These are phyloP conservation scores for Cryptoleucopteryx plumbea DNA, from an alignment of 2,113 vertebrate genomes.

Conservation along the genomic window DNA sequence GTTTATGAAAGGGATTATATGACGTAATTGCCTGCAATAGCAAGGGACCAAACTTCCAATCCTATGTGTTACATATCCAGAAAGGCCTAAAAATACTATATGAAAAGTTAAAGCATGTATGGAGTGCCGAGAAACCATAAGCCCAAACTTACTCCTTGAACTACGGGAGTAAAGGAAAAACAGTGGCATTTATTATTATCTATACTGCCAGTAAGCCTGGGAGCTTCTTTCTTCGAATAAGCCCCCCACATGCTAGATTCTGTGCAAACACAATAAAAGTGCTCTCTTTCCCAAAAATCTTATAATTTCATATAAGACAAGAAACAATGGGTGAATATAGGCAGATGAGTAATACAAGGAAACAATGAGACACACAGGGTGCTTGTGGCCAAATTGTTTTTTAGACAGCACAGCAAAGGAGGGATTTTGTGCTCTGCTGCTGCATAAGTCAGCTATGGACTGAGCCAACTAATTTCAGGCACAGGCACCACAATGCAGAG, in stretches of 20 bases:
- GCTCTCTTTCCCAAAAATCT: background rate
- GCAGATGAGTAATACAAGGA: constrained; percentile 50
- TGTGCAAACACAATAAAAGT: constrained; percentile 21
- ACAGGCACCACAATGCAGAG: background rate
- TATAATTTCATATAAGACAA: constrained; percentile 44
- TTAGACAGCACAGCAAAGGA: constrained; percentile 39
- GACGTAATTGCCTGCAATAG: background rate
- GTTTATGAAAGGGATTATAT: background rate
- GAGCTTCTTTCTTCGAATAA: background rate
- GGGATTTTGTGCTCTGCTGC: constrained; percentile 35
- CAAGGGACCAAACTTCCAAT: background rate
- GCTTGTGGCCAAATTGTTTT: constrained; percentile 37
- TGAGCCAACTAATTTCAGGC: constrained; percentile 23
- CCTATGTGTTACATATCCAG: background rate
- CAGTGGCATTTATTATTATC: background rate
- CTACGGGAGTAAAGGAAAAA: background rate
- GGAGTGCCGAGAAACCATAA: background rate
- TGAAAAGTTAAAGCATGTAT: background rate
- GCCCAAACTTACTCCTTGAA: background rate
- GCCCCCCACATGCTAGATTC: background rate
- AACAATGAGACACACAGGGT: constrained; percentile 56
- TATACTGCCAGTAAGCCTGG: background rate
- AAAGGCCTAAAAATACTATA: background rate
- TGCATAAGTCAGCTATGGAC: background rate
- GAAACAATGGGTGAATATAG: constrained; percentile 50